Evolutionary conservation across 2,888 invertebrate genomes (phyloP).

Genomic region (Ophion ellenae): DNA sequence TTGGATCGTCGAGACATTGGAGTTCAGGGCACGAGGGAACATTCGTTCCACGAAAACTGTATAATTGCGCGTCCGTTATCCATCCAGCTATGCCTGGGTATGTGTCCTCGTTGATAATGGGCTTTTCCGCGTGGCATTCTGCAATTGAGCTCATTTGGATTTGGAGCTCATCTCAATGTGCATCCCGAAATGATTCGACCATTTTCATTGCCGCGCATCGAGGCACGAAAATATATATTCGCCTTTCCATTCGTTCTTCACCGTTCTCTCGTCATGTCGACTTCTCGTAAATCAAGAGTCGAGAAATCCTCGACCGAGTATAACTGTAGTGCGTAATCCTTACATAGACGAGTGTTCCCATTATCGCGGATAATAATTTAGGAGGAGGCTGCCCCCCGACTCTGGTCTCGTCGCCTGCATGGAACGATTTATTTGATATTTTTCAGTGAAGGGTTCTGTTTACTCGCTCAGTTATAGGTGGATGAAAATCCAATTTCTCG

Average conservation of each 20-base stretch:
- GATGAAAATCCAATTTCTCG: slow-evolving; percentile 34
- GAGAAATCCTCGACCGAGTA: slow-evolving; percentile 22
- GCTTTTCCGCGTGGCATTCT: slow-evolving; percentile 69
- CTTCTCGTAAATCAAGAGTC: slow-evolving; percentile 44
- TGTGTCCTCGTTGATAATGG: slow-evolving; percentile 61
- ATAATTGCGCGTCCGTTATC: slow-evolving; percentile 62
- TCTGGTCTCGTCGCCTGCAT: not conserved
- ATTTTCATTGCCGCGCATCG: slow-evolving; percentile 18
- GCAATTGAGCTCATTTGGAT: slow-evolving; percentile 73
- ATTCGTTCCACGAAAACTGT: slow-evolving; percentile 59
- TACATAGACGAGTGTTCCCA: slow-evolving; percentile 31
- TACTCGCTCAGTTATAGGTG: slow-evolving; percentile 31
- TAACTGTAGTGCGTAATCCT: slow-evolving; percentile 9
- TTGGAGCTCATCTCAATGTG: slow-evolving; percentile 17
- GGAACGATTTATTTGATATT: slow-evolving; percentile 35
- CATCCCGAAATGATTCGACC: slow-evolving; percentile 5
- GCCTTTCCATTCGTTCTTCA: not conserved
- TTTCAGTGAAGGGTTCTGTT: slow-evolving; percentile 38
- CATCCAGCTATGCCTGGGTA: slow-evolving; percentile 40
- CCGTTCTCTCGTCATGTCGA: slow-evolving; percentile 16
- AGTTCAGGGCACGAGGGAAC: slow-evolving; percentile 26
- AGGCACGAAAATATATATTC: slow-evolving; percentile 42
- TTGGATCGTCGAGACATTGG: slow-evolving; percentile 52
- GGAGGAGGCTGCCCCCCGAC: not conserved
- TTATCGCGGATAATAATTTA: slow-evolving; percentile 44